Percentiles rank a stretch among this genome's conserved stretches.
Evolutionary conservation across 2,888 invertebrate genomes (phyloP).

Genomic region (Parelbella ahira): DNA sequence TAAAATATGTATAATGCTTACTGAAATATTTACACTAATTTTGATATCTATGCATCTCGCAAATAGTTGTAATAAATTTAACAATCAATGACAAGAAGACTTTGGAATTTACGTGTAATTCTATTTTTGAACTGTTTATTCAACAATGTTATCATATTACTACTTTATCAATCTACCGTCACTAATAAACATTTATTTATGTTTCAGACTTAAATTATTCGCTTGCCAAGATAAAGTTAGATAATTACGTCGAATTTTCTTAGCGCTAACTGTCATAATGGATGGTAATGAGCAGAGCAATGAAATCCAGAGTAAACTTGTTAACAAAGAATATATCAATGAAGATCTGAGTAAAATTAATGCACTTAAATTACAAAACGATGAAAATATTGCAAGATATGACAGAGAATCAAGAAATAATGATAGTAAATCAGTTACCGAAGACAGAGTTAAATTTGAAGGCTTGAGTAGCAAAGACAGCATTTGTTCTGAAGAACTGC

Average conservation of each 20-base stretch:
- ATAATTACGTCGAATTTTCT: neutral
- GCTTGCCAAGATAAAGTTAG: conserved; percentile 9
- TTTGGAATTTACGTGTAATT: too few relatives aligned
- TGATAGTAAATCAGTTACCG: conserved; percentile 41
- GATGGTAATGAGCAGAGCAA: conserved; percentile 26
- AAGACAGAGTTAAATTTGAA: conserved; percentile 67
- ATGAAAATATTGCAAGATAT: conserved; percentile 40
- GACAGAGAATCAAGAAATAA: conserved; percentile 26
- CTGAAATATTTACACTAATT: too few relatives aligned
- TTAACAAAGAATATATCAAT: conserved; percentile 30
- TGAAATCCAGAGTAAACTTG: conserved; percentile 28
- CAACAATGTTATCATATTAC: neutral
- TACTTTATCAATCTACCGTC: too few relatives aligned
- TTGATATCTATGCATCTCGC: too few relatives aligned
- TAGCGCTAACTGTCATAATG: neutral
- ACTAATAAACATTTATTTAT: conserved; percentile 4
- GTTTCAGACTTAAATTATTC: conserved; percentile 10
- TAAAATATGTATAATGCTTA: too few relatives aligned
- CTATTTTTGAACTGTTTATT: too few relatives aligned
- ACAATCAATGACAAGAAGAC: too few relatives aligned
- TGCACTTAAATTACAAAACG: conserved; percentile 53
- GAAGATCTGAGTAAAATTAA: conserved; percentile 61
- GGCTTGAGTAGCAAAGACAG: conserved; percentile 71
- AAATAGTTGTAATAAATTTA: too few relatives aligned
- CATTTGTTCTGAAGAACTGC: conserved; percentile 67